Evolutionary conservation across 2,113 vertebrate species (phyloP), one percentile per base, ranked within the genome.

Genomic region (Tenrec ecaudatus): DNA sequence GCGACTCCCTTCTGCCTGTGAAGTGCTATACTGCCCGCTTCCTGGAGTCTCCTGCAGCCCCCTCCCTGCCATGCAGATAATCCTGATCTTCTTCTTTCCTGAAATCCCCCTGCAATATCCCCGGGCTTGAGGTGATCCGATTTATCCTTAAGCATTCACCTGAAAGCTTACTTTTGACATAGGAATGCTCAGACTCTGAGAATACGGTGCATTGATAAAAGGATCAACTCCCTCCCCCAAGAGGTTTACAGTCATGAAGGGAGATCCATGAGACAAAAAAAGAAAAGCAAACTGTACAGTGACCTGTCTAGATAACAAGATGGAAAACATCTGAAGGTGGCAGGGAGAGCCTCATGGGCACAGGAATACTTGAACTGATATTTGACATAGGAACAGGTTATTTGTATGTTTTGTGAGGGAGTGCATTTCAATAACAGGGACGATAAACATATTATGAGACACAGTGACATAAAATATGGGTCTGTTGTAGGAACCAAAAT

Each of bases 101-200:
- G 6, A 79, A 27, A 2, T 33, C 19, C n/a, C 22, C 2, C 8
- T n/a, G 36, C 11, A 0, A 0, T 57, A 2, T 58, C 22, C 0
- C 1, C 4, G 53, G 40, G 6, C 1, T 76, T 43, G 43, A 68
- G 58, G 9, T 53, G 71, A 40, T 38, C 12, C 33, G 33, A 83
- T 57, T 12, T 69, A 36, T 89, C 40, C 53, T 69, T 57, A 83
- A 86, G 11, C 4, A 80, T 36, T 82, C 81, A 47, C 11, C 12
- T 80, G 19, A 80, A 29, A 17, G 64, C 0, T 23, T 77, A 16
- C 0, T 23, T 68, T 33, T 27, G 12, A 16, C 16, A 58, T 40
- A 4, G 6, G 2, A 68, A 36, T 36, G 3, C 68, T 73, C 14
- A 27, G n/a, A 11, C 7, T 25, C 2, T 58, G 3, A 33, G 27